phyloP scores from a whole-genome alignment of 2,113 vertebrate genomes.

The Chaetodon trifascialis region DNA sequence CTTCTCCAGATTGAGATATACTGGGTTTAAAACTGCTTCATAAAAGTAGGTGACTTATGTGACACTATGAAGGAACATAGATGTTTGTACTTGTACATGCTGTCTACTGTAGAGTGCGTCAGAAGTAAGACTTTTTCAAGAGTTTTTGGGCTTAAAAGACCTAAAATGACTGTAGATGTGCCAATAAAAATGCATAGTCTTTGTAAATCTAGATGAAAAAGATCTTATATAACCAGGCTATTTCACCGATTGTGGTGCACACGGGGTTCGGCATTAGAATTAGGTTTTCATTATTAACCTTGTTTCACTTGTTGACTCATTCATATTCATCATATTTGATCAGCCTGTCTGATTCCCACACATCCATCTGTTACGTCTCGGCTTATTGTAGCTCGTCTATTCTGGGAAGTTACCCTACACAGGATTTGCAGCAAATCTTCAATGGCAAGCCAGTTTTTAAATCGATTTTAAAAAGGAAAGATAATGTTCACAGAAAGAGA shows the following conservation, averaged over 20 bases:
- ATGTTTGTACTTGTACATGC: not conserved
- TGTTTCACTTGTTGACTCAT: not conserved
- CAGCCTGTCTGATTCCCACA: not conserved
- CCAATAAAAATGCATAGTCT: not conserved
- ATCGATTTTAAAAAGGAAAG: not conserved
- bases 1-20: slow-evolving; percentile 6
- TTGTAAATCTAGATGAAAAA: not conserved
- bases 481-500: not conserved
- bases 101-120: not conserved
- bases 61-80: not conserved
- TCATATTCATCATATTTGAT: not conserved
- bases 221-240: not conserved
- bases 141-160: not conserved
- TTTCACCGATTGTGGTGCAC: not conserved
- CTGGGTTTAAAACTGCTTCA: not conserved
- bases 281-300: not conserved
- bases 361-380: not conserved
- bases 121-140: not conserved
- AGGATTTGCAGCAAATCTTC: not conserved
- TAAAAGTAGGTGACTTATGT: not conserved
- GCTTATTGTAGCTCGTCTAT: not conserved
- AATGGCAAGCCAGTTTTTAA: not conserved
- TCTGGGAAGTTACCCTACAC: not conserved
- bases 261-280: not conserved
- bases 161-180: too few relatives aligned